Percentiles rank a stretch among this genome's conserved stretches.
Conservation (phyloP, 1,140 invertebrate species). For the Drosophila pruinosa region DNA sequence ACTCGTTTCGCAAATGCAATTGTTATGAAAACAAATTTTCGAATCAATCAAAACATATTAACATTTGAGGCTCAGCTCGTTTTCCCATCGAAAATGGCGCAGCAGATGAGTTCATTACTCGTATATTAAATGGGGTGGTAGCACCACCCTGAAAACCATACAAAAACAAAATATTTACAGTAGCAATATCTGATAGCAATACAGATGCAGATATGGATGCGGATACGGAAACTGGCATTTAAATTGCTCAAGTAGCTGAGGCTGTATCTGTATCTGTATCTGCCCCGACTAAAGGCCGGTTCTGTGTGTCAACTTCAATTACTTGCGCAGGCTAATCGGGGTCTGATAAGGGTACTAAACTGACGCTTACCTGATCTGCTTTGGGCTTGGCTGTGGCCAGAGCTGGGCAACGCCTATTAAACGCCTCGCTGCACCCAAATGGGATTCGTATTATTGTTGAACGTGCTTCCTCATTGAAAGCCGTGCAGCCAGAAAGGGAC, state of each 20-base stretch:
- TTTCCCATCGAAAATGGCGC: slow-evolving; percentile 66
- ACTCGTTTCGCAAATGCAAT: slow-evolving; percentile 43
- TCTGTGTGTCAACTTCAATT: slow-evolving; percentile 53
- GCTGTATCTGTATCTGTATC: background rate
- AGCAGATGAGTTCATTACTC: slow-evolving; percentile 40
- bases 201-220: slow-evolving; percentile 13
- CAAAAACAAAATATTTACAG: slow-evolving; percentile 13
- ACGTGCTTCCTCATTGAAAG: slow-evolving; percentile 18
- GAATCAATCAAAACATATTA: slow-evolving; percentile 82
- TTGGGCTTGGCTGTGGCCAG: slow-evolving; percentile 25
- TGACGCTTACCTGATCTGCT: slow-evolving; percentile 22
- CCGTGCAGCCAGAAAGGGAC: slow-evolving; percentile 30
- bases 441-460: slow-evolving; percentile 31
- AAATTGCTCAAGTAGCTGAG: slow-evolving; percentile 10
- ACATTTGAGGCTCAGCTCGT: slow-evolving; percentile 73
- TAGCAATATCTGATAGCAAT: slow-evolving; percentile 21
- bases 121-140: background rate
- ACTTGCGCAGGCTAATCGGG: slow-evolving; percentile 57
- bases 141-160: slow-evolving; percentile 29
- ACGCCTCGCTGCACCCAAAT: slow-evolving; percentile 66
- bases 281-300: no score
- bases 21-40: slow-evolving; percentile 70
- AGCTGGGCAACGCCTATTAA: slow-evolving; percentile 73
- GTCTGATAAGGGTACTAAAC: slow-evolving; percentile 65
- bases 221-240: slow-evolving; percentile 6